phyloP scores from a whole-genome alignment of 2,113 vertebrate genomes.

The Riparia riparia region DNA sequence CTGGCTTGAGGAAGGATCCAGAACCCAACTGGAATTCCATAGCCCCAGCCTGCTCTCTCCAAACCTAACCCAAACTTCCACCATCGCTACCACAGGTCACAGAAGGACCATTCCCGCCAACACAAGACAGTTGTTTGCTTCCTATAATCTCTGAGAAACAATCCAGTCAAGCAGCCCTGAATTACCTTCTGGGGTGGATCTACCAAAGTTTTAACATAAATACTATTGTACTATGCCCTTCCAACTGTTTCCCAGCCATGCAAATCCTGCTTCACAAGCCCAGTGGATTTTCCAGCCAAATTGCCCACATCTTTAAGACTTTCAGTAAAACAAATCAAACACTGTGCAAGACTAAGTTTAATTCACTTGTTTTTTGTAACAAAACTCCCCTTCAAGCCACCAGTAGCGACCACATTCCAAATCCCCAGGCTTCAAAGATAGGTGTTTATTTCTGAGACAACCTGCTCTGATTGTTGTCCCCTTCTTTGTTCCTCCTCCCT shows the following conservation, averaged over 20 bases:
- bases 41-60: not conserved
- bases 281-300: not conserved
- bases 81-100: not conserved
- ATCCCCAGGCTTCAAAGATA: not conserved
- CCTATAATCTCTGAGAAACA: not conserved
- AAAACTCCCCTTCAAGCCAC: not conserved
- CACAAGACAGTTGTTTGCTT: not conserved
- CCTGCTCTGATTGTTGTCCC: not conserved
- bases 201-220: conserved; percentile 11
- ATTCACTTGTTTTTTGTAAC: not conserved
- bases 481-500: not conserved
- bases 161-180: conserved; percentile 5
- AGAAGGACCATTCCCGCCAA: not conserved
- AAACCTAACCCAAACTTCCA: not conserved
- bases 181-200: not conserved
- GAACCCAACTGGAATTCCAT: not conserved
- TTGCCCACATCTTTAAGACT: not conserved
- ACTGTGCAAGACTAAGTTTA: not conserved
- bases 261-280: not conserved
- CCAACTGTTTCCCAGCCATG: not conserved
- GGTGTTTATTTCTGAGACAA: not conserved
- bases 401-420: not conserved
- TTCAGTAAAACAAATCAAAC: conserved; percentile 23
- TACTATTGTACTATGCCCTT: not conserved
- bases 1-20: not conserved